phyloP scores from a whole-genome alignment of 64 coral and sea anemone species.

The Actinia tenebrosa region DNA sequence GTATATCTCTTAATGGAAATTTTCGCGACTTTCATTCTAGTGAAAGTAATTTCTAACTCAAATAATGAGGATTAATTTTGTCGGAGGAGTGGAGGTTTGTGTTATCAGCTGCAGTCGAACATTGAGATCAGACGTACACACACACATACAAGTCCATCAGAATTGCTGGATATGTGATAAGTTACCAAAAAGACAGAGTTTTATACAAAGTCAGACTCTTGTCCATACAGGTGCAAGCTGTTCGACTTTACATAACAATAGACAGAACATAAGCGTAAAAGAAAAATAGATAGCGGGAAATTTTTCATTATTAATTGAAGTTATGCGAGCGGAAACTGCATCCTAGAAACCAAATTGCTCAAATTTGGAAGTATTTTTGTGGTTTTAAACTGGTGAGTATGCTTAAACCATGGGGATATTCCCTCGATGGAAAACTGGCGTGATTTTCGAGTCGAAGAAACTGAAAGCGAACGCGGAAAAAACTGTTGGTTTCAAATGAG shows the following conservation, averaged over 20 bases:
- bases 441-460: not conserved
- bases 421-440: not conserved
- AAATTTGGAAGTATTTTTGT: not conserved
- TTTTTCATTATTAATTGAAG: conserved; percentile 99
- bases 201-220: conserved; percentile 87
- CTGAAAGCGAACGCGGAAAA: conserved; percentile 71
- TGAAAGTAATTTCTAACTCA: conserved; percentile 67
- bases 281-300: conserved; percentile 96
- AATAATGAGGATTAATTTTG: conserved; percentile 80
- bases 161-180: conserved; percentile 71
- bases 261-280: conserved; percentile 91
- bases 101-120: conserved; percentile 56
- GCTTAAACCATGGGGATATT: conserved; percentile 1
- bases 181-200: conserved; percentile 89
- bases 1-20: conserved; percentile 21
- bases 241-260: conserved; percentile 92
- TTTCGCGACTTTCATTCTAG: conserved; percentile 23
- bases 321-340: conserved; percentile 80
- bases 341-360: conserved; percentile 16
- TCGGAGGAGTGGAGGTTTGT: conserved; percentile 46
- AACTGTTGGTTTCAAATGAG: conserved; percentile 32
- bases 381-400: not conserved
- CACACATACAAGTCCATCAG: conserved; percentile 32
- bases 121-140: conserved; percentile 35
- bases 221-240: conserved; percentile 80